A percentile compares a stretch with the other conserved stretches of the same genome.
Conservation (phyloP, 2,113 vertebrate genomes). For the Pseudorhombus dupliciocellatus region DNA sequence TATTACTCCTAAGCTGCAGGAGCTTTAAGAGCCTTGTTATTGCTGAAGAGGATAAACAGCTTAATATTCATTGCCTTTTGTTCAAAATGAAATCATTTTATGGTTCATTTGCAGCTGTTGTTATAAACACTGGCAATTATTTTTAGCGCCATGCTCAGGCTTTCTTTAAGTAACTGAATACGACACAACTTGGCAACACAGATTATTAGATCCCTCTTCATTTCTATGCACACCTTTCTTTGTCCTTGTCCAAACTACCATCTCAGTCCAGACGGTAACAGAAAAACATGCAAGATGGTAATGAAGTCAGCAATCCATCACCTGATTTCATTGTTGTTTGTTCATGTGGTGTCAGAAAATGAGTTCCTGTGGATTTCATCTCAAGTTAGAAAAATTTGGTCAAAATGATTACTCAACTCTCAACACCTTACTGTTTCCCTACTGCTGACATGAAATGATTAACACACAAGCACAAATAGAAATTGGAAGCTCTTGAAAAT, state of each 20-base stretch:
- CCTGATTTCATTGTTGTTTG: too few species aligned
- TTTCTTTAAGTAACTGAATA: constrained; percentile 6
- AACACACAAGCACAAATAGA: neutral
- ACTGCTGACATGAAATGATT: too few species aligned
- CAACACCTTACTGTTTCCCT: too few species aligned
- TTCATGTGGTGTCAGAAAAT: too few species aligned
- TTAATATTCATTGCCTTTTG: constrained; percentile 19
- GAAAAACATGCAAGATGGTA: too few species aligned
- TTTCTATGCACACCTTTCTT: constrained; percentile 3
- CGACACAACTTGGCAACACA: constrained; percentile 21
- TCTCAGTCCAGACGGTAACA: too few species aligned
- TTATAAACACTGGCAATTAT: constrained; percentile 29
- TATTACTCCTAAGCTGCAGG: constrained; percentile 5
- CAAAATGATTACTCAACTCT: too few species aligned
- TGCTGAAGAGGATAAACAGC: constrained; percentile 7
- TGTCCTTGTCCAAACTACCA: neutral
- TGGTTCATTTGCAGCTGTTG: constrained; percentile 28
- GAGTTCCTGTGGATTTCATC: too few species aligned
- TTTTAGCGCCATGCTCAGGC: constrained; percentile 5
- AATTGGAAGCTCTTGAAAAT: neutral
- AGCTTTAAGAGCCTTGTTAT: constrained; percentile 10
- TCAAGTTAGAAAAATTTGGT: too few species aligned
- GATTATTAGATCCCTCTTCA: constrained; percentile 15
- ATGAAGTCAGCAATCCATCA: too few species aligned
- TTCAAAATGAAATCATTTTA: constrained; percentile 33